Evolutionary conservation across 2,113 vertebrate species (phyloP), one percentile per base, ranked within the genome.

Genomic region (Chlamydotis undulata): DNA sequence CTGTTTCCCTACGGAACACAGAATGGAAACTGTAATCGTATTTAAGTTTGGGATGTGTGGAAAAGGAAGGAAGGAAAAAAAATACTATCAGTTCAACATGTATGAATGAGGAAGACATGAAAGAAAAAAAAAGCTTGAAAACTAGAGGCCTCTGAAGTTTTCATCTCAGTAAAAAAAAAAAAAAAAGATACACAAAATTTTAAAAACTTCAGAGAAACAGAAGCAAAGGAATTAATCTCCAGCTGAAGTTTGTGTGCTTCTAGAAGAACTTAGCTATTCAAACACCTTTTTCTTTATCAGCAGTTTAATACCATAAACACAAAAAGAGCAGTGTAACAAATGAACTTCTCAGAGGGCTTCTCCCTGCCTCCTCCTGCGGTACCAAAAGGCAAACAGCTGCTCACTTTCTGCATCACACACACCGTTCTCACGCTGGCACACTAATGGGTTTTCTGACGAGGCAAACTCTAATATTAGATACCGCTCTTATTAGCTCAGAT

Each of bases 401-500:
- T 89, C 70, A 0, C 86, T 19, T 18, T 59, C 41, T 64, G 69
- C 88, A 47, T 78, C 37, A 10, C 50, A 29, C 41, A 0, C 65
- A 7, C 39, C 3, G 0, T 63, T 49, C 90, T 75, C 91, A 83
- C 73, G 31, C 70, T 23, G 64, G 10, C 87, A 81, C 73, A 10
- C 61, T 91, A 77, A 92, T 24, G 57, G 85, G 1, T n/a, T 71
- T 83, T 85, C 92, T 68, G 64, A 71, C 65, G 64, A 93, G 90
- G 75, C 82, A 75, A 96, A 67, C 67, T 43, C 90, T 52, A 80
- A 86, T 69, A 50, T 94, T 70, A 89, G 87, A 65, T 64, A 56
- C 37, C 10, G 4, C 75, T 93, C 93, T 81, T 90, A 91, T 93
- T 89, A 96, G 90, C 93, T 94, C 47, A 61, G 94, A 96, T 90